These are phyloP conservation scores for Gasteruption jaculator DNA, from an alignment of 2,888 invertebrate genomes.

Conservation along the genomic window DNA sequence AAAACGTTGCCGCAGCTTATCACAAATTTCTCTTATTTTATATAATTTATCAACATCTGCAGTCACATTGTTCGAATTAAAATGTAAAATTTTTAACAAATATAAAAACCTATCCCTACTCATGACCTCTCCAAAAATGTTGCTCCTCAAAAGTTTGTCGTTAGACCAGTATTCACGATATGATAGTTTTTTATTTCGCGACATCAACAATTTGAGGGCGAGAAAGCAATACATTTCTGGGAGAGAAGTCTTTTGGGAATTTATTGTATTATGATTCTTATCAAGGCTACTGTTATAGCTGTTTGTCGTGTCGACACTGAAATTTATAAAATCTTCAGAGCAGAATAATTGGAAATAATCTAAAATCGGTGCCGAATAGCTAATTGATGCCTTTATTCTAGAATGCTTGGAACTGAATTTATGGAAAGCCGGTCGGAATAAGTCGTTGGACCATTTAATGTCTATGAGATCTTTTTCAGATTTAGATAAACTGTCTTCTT, in stretches of 20 bases:
- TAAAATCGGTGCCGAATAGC: conserved; percentile 8
- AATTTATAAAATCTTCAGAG: conserved; percentile 12
- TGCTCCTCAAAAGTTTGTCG: conserved; percentile 14
- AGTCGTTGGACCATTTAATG: conserved; percentile 5
- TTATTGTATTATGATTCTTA: conserved; percentile 9
- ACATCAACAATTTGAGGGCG: conserved; percentile 12
- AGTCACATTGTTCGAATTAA: conserved; percentile 11
- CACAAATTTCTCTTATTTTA: conserved; percentile 14
- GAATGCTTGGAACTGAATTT: conserved; percentile 8
- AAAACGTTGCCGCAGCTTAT: conserved; percentile 10
- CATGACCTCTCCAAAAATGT: conserved; percentile 15
- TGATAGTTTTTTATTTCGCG: conserved; percentile 11
- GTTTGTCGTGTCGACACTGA: conserved; percentile 10
- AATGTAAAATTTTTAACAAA: conserved; percentile 16
- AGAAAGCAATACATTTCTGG: conserved; percentile 16
- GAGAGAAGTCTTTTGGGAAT: conserved; percentile 13
- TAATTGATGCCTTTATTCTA: conserved; percentile 12
- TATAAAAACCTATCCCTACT: conserved; percentile 13
- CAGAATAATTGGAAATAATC: conserved; percentile 15
- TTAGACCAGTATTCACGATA: conserved; percentile 15
- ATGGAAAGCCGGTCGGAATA: conserved; percentile 6
- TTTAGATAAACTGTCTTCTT: conserved; percentile 10
- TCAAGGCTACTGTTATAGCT: conserved; percentile 5
- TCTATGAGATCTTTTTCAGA: conserved; percentile 7
- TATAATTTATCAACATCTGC: conserved; percentile 14